phyloP scores from a whole-genome alignment of 2,113 vertebrate genomes.

The Catharus bicknelli region DNA sequence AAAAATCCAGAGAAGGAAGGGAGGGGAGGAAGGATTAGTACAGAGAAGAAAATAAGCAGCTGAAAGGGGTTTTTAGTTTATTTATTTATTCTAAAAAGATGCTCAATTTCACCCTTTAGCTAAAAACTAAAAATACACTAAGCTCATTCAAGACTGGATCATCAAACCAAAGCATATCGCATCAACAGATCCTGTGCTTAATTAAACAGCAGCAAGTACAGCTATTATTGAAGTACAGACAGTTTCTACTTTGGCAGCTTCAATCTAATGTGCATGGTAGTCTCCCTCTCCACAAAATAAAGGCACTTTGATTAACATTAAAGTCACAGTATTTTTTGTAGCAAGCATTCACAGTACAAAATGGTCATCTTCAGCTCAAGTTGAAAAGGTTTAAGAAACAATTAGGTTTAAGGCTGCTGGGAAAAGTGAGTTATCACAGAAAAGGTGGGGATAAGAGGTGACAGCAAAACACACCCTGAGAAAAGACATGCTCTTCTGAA shows the following conservation, averaged over 20 bases:
- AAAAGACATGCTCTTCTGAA: not conserved
- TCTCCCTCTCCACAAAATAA: not conserved
- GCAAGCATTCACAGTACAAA: not conserved
- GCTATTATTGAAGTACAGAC: not conserved
- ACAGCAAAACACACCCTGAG: not conserved
- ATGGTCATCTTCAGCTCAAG: not conserved
- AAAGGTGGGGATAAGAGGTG: not conserved
- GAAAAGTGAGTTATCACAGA: not conserved
- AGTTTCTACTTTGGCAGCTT: not conserved
- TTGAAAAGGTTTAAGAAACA: not conserved
- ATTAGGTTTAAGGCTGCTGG: not conserved
- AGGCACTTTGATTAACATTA: not conserved
- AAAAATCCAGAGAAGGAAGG: slow-evolving; percentile 4
- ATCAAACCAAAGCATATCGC: not conserved
- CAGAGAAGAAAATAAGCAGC: not conserved
- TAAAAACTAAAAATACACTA: slow-evolving; percentile 16
- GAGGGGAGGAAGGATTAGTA: slow-evolving; percentile 27
- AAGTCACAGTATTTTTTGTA: not conserved
- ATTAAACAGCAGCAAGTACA: not conserved
- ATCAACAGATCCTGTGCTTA: not conserved
- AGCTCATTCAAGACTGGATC: not conserved
- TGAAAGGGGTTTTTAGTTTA: not conserved
- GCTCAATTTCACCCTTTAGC: slow-evolving; percentile 8
- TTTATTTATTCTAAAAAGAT: slow-evolving; percentile 39
- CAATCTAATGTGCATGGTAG: not conserved